phyloP scores from a whole-genome alignment of 2,888 invertebrate genomes.

The Chironomus riparius region DNA sequence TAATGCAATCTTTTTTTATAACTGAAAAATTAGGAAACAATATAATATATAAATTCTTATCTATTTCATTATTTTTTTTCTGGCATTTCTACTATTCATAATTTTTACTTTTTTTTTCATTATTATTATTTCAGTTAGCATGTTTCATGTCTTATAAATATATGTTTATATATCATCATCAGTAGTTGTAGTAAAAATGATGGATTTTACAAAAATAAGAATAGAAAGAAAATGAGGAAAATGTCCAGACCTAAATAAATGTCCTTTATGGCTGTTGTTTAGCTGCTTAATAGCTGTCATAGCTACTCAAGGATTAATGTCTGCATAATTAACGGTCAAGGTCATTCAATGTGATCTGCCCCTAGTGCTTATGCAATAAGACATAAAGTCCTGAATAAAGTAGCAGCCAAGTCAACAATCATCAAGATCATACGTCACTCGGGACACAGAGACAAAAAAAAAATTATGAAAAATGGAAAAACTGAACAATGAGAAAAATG shows the following conservation, averaged over 20 bases:
- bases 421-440: too few species aligned
- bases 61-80: slow-evolving; percentile 10
- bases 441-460: background rate
- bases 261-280: too few species aligned
- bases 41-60: background rate
- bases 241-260: too few species aligned
- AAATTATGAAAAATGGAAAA: background rate
- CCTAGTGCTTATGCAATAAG: too few species aligned
- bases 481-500: background rate
- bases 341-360: too few species aligned
- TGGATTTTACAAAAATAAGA: background rate
- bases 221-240: too few species aligned
- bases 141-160: slow-evolving; percentile 1
- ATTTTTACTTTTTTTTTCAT: background rate
- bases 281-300: too few species aligned
- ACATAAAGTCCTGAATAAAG: too few species aligned
- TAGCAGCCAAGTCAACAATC: too few species aligned
- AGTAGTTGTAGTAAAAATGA: background rate
- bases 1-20: background rate
- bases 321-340: too few species aligned
- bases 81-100: slow-evolving; percentile 4
- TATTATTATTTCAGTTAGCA: background rate
- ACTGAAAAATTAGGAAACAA: background rate
- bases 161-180: slow-evolving; percentile 1
- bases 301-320: too few species aligned